These are phyloP conservation scores for Agrilus cyanescens DNA, from an alignment of 2,888 invertebrate species.

Conservation along the genomic window DNA sequence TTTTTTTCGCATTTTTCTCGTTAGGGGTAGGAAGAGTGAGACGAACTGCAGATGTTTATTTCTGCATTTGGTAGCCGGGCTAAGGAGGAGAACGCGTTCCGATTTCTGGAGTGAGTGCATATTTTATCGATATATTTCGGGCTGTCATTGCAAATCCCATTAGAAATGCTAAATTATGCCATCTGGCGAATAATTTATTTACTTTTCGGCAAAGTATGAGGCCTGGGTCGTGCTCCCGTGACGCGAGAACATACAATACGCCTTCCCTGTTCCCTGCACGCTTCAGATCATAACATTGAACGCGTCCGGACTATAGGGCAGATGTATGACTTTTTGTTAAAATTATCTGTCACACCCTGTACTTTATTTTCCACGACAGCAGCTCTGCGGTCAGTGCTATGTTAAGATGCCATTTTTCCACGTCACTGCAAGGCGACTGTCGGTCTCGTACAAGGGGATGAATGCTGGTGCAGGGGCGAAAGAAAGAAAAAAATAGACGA, in stretches of 20 bases:
- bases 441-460: conserved; percentile 22
- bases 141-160: conserved; percentile 33
- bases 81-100: conserved; percentile 6
- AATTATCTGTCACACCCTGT: too few relatives aligned
- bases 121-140: conserved; percentile 37
- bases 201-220: too few relatives aligned
- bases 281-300: too few relatives aligned
- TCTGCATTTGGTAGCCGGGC: conserved; percentile 20
- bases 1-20: too few relatives aligned
- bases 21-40: too few relatives aligned
- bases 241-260: conserved; percentile 19
- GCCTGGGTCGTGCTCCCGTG: neutral
- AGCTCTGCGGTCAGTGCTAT: conserved; percentile 32
- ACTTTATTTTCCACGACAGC: neutral
- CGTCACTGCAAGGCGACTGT: conserved; percentile 34
- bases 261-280: too few relatives aligned
- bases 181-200: conserved; percentile 37
- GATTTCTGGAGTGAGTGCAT: conserved; percentile 33
- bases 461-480: too few relatives aligned
- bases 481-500: too few relatives aligned
- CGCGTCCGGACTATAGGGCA: too few relatives aligned
- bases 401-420: conserved; percentile 35
- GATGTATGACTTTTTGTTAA: too few relatives aligned
- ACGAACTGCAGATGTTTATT: conserved; percentile 22
- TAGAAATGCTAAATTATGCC: conserved; percentile 39